phyloP scores from a whole-genome alignment of 92 coral and sea anemone species.

The Palythoa grandis region DNA sequence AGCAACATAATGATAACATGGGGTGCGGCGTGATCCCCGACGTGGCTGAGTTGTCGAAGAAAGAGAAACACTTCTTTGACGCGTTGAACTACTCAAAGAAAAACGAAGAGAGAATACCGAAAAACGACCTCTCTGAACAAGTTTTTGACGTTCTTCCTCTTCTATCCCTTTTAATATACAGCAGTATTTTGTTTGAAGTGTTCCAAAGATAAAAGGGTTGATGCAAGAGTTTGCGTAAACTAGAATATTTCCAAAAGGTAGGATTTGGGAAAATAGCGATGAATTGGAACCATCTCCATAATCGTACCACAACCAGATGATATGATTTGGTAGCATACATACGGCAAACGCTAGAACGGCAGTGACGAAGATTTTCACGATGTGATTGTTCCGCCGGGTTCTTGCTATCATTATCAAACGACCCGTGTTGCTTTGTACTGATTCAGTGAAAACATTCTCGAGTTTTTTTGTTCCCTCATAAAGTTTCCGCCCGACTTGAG shows the following conservation, averaged over 20 bases:
- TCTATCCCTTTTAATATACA: neutral
- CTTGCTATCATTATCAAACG: conserved; percentile 60
- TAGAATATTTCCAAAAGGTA: conserved; percentile 78
- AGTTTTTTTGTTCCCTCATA: conserved; percentile 44
- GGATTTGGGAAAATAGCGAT: conserved; percentile 55
- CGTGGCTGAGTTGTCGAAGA: conserved; percentile 2
- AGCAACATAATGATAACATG: neutral
- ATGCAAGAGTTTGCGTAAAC: conserved; percentile 88
- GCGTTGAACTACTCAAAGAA: conserved; percentile 16
- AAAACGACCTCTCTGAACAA: conserved; percentile 1
- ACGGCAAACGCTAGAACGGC: conserved; percentile 88
- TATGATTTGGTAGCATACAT: conserved; percentile 89
- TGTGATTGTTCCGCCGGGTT: conserved; percentile 75
- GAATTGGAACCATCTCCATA: conserved; percentile 68
- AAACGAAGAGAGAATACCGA: conserved; percentile 37
- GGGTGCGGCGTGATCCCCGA: neutral
- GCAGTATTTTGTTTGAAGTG: conserved; percentile 70
- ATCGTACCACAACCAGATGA: conserved; percentile 94
- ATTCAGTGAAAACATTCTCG: conserved; percentile 39
- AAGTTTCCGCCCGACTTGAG: conserved; percentile 46
- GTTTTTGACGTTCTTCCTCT: neutral
- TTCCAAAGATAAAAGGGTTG: conserved; percentile 95
- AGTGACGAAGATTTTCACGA: conserved; percentile 81
- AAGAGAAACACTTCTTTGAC: neutral
- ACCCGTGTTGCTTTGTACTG: conserved; percentile 53